Conservation (phyloP, 2,797 vertebrate genomes). For the Sebastiscus albofasciatus region DNA sequence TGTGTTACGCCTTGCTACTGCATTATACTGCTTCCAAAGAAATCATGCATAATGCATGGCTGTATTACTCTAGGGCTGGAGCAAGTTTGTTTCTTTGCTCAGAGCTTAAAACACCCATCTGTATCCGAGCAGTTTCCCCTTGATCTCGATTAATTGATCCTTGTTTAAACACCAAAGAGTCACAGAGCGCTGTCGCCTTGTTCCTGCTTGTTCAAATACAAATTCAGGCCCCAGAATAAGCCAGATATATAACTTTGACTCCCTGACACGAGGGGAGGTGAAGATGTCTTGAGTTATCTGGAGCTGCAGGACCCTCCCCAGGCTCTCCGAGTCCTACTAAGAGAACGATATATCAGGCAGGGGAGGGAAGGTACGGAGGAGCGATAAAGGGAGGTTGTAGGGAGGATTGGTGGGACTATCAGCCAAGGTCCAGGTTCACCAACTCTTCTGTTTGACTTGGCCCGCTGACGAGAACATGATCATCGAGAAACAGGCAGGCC, state of each 20-base stretch:
- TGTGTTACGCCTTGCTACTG: conserved; percentile 6
- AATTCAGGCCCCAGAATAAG: conserved; percentile 9
- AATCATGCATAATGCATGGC: conserved; percentile 53
- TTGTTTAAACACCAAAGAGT: conserved; percentile 28
- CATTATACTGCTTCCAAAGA: conserved; percentile 38
- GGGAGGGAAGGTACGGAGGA: conserved; percentile 48
- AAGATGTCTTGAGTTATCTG: conserved; percentile 75
- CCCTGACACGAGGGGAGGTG: conserved; percentile 66
- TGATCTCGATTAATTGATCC: conserved; percentile 55
- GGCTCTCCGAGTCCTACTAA: conserved; percentile 49
- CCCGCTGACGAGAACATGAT: conserved; percentile 46
- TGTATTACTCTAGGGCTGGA: conserved; percentile 16
- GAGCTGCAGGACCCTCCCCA: conserved; percentile 59
- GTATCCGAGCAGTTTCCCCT: conserved; percentile 22
- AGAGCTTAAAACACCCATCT: conserved; percentile 30
- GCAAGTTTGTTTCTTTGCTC: conserved; percentile 34
- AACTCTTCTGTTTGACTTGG: conserved; percentile 76
- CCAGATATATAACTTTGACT: conserved; percentile 65
- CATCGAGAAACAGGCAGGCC: conserved; percentile 25
- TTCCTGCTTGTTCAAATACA: conserved; percentile 23
- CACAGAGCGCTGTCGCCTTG: neutral
- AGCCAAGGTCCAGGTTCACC: conserved; percentile 72
- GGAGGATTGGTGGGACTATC: conserved; percentile 38
- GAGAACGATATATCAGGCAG: conserved; percentile 57
- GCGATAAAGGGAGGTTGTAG: conserved; percentile 37